Conservation (phyloP, 2,797 vertebrate genomes). For the Fistularia tabacaria region DNA sequence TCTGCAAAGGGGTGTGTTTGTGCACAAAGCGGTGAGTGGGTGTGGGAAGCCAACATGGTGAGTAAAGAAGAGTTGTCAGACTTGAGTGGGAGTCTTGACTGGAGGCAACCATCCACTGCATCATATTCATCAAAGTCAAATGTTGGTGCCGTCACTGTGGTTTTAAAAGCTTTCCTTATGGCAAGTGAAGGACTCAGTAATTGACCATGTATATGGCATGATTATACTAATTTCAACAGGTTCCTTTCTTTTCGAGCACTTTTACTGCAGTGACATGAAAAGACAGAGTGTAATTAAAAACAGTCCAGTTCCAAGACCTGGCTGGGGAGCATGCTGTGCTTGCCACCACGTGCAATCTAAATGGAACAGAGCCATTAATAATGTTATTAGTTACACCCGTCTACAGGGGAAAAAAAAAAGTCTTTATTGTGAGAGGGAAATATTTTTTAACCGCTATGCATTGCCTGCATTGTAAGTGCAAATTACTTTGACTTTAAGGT, state of each 20-base stretch:
- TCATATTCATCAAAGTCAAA: background rate
- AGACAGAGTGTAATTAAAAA: slow-evolving; percentile 6
- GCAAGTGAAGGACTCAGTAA: background rate
- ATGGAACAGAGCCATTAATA: too few species aligned
- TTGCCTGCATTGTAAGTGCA: too few species aligned
- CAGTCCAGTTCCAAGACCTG: background rate
- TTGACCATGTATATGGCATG: background rate
- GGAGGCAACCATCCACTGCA: slow-evolving; percentile 1
- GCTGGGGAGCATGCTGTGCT: too few species aligned
- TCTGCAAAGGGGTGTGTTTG: background rate
- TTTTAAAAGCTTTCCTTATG: background rate
- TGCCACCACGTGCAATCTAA: too few species aligned
- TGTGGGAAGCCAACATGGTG: background rate
- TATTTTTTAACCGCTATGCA: too few species aligned
- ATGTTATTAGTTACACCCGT: too few species aligned
- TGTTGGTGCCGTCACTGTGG: background rate
- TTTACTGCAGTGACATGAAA: background rate
- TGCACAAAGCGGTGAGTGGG: slow-evolving; percentile 7
- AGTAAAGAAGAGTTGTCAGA: slow-evolving; percentile 1
- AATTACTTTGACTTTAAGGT: too few species aligned
- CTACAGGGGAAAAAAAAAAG: too few species aligned
- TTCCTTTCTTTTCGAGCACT: background rate
- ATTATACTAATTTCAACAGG: slow-evolving; percentile 2
- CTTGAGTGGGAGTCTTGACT: slow-evolving; percentile 12
- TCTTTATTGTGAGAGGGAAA: too few species aligned